Percentiles rank a stretch among this genome's conserved stretches.
Conservation (phyloP, 2,888 invertebrate species). For the Helicoverpa assulta region DNA sequence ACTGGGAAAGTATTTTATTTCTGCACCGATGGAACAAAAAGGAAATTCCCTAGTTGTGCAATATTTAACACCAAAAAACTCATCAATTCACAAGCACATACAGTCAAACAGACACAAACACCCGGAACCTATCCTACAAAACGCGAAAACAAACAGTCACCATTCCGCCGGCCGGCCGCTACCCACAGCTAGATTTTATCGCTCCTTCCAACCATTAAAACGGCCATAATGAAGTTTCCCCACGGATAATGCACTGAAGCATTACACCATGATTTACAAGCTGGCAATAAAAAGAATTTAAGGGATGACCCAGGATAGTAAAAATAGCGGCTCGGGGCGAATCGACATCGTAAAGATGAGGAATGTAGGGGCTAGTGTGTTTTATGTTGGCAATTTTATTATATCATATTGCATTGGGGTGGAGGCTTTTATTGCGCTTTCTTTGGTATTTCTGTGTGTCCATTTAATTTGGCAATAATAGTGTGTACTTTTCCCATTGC, state of each 20-base stretch:
- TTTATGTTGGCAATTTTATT: conserved; percentile 73
- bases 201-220: conserved; percentile 90
- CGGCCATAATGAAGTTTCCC: conserved; percentile 90
- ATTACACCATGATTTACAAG: conserved; percentile 90
- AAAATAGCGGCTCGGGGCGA: conserved; percentile 77
- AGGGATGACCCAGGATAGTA: conserved; percentile 87
- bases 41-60: too few species aligned
- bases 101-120: conserved; percentile 9
- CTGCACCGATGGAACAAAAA: too few species aligned
- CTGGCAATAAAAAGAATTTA: conserved; percentile 90
- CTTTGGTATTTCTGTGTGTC: not conserved
- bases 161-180: conserved; percentile 67
- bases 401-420: conserved; percentile 72
- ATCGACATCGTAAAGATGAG: conserved; percentile 86
- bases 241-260: conserved; percentile 89
- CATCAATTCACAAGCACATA: not conserved
- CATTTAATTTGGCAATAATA: not conserved
- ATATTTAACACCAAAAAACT: too few species aligned
- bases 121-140: conserved; percentile 54
- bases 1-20: too few species aligned
- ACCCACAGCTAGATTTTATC: conserved; percentile 88
- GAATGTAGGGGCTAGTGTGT: conserved; percentile 80
- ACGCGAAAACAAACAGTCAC: conserved; percentile 62
- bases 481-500: too few species aligned
- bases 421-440: conserved; percentile 60